Conservation (phyloP, 2,113 vertebrate genomes). For the Salminus brasiliensis region DNA sequence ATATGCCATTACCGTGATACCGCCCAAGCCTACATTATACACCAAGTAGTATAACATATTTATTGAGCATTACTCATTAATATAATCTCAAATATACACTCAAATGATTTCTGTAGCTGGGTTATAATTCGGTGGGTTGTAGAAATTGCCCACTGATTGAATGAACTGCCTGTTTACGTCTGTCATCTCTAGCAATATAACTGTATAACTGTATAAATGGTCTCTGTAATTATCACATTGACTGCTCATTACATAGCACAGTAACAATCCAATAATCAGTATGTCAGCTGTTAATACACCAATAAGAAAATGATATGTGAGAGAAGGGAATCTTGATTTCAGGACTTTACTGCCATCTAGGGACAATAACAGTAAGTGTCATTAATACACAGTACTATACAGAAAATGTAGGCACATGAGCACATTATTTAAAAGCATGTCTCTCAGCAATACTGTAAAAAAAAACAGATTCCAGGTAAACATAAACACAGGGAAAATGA, state of each 20-base stretch:
- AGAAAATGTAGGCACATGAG: no score
- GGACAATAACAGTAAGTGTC: not conserved
- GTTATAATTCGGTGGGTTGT: not conserved
- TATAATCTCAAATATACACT: not conserved
- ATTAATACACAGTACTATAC: not conserved
- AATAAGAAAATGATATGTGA: not conserved
- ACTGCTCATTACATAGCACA: not conserved
- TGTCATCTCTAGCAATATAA: not conserved
- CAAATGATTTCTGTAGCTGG: not conserved
- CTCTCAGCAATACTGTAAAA: no score
- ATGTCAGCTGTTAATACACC: not conserved
- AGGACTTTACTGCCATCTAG: conserved; percentile 39
- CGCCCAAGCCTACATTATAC: not conserved
- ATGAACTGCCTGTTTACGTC: not conserved
- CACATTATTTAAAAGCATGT: no score
- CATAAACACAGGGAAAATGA: no score
- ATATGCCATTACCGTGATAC: no score
- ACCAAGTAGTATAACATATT: not conserved
- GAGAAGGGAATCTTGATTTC: not conserved
- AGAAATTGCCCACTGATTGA: not conserved
- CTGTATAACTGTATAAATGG: not conserved
- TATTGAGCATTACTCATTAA: not conserved
- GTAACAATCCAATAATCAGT: not conserved
- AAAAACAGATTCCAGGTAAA: no score
- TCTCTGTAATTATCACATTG: not conserved